Base-by-base conservation (phyloP, 92 coral and sea anemone genomes). In the Bergia sp. region DNA sequence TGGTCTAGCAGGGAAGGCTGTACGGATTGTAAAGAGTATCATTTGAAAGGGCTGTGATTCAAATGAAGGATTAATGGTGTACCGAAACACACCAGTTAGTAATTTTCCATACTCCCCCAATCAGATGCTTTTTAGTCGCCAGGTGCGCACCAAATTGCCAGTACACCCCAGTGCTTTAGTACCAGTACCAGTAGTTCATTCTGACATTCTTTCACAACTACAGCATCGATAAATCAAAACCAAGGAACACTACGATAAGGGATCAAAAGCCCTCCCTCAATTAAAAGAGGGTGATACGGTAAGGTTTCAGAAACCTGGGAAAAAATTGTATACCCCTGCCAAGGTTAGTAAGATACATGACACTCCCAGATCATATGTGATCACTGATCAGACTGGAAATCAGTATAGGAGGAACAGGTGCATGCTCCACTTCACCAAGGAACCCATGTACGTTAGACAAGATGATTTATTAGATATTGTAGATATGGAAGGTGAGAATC, bases 211-310 rank as follows among this genome's bases (percentile, higher is more conserved):
- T 13, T 1, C 21, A 55, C 76, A 79, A 76, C 77, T 89, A 37
- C 87, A 89, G 85, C 66, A 47, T 21, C 75, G 91, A 20, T 78
- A 75, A 89, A 13, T 47, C 38, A 89, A 73, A 39, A 80, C 75
- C 76, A 89, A 80, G 45, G 87, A 82, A 64, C 82, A 81, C 75
- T 89, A 82, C 55, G 91, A 89, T 41, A 67, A 40, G 45, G 91
- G 88, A 38, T 53, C 88, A 39, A 83, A 89, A 77, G 53, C 76
- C n/a, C 67, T 82, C 12, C 74, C 83, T 10, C 82, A 9, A 89
- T 82, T 89, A 20, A 89, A 50, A 81, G 88, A 89, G 77, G 88
- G 91, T 79, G 88, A 89, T 55, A 89, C 82, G 74, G 39, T 88
- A 41, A 88, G 80, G 86, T 88, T 88, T 72, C 80, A 37, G 90